Evolutionary conservation across 2,888 invertebrate genomes (phyloP), one percentile per base, ranked within the genome.

Genomic region (Drosophila antonietae): DNA sequence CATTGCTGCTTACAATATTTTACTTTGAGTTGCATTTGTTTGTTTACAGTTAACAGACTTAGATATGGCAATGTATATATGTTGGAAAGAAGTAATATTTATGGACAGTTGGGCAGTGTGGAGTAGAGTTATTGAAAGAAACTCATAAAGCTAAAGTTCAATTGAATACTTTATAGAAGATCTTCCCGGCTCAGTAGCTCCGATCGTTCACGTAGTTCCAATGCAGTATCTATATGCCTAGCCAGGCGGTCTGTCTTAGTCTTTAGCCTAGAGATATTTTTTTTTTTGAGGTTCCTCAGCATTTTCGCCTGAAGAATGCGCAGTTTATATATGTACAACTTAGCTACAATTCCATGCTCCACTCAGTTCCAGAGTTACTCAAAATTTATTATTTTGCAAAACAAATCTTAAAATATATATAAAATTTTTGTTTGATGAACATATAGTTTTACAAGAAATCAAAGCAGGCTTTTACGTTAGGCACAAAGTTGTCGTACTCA

Each of bases 401-500:
- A 15, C 15, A 15, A 6, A 39, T 15, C 15, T 15, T 7, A 15
- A 39, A 7, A 7, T 39, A 37, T 15, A 12, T 6, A 41, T 8
- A 23, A 2, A 23, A 23, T 2, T 23, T 4, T 3, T 23, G 23
- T 4, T 23, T 4, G 4, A 2, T n/a, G 7, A 3, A 37, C 14
- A 37, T 14, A 14, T 12, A 9, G 0, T 33, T 51, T 52, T 61
- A 56, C 61, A 78, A 60, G 20, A 18, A 2, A n/a, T 23, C 37
- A 5, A 70, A 28, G 37, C 88, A 82, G 3, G 2, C 2, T 2
- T 73, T 15, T 37, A 81, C 35, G 10, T 65, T 57, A 43, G 82
- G 88, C 64, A 78, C 15, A 18, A 75, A 82, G n/a, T 18, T 43
- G 35, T 64, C 71, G 60, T 59, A 87, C 58, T 58, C 33, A 0